Evolutionary conservation across 2,113 vertebrate genomes (phyloP).

Genomic region (Lamprologus speciosus): DNA sequence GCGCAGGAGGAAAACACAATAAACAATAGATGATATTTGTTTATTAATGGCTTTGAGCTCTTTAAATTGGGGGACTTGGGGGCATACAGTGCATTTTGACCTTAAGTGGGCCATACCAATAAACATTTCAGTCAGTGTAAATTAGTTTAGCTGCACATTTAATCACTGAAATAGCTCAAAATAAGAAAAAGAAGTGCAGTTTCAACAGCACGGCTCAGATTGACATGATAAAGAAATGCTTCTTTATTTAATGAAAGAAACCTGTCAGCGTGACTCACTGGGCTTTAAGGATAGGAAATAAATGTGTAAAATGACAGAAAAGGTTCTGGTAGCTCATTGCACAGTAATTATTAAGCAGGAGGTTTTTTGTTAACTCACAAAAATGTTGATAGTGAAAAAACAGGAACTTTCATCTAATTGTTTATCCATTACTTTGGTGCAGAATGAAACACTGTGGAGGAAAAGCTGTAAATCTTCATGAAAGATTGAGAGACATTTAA

Average conservation of each 20-base stretch:
- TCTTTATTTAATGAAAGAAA: background rate
- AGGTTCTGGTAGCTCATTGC: background rate
- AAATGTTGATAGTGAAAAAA: background rate
- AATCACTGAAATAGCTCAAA: background rate
- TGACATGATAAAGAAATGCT: background rate
- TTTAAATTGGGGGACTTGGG: background rate
- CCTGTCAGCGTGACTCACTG: background rate
- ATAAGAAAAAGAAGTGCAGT: background rate
- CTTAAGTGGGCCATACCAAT: background rate
- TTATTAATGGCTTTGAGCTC: background rate
- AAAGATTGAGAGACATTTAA: background rate
- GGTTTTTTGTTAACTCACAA: background rate
- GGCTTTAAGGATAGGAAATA: background rate
- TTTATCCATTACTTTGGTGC: background rate
- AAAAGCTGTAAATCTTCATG: background rate
- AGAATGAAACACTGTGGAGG: background rate
- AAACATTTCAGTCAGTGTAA: background rate
- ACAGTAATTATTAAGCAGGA: background rate
- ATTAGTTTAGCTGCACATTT: background rate
- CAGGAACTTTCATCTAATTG: background rate
- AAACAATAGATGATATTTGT: background rate
- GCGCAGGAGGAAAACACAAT: background rate
- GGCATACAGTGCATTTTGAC: rapidly evolving
- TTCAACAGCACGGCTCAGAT: background rate
- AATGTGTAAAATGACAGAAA: background rate